Conservation (phyloP, 2,797 vertebrate genomes). For the Darevskia mixta region DNA sequence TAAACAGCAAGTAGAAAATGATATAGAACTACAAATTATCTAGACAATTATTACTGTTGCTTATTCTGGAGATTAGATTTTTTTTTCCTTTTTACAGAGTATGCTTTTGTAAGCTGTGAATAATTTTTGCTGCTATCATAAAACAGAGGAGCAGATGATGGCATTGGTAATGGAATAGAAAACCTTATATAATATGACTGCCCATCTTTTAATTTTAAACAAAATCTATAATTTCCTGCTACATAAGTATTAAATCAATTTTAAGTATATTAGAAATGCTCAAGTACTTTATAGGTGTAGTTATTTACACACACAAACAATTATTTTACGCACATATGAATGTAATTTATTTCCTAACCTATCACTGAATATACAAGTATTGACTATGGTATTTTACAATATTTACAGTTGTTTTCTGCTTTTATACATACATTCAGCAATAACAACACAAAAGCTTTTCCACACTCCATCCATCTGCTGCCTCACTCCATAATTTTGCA, state of each 20-base stretch:
- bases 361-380: constrained; percentile 17
- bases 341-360: background rate
- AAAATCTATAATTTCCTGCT: background rate
- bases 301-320: background rate
- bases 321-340: background rate
- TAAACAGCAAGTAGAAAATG: constrained; percentile 65
- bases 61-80: constrained; percentile 56
- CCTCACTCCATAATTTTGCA: background rate
- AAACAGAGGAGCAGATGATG: constrained; percentile 47
- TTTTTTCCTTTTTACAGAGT: constrained; percentile 46
- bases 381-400: constrained; percentile 34
- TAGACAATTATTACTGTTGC: constrained; percentile 55
- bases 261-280: constrained; percentile 25
- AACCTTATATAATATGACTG: constrained; percentile 35
- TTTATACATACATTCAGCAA: constrained; percentile 27
- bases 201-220: background rate
- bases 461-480: background rate
- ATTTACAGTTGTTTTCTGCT: constrained; percentile 20
- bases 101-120: constrained; percentile 43
- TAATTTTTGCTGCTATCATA: constrained; percentile 56
- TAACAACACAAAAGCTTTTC: background rate
- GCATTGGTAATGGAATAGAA: constrained; percentile 50
- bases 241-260: background rate
- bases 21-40: constrained; percentile 53
- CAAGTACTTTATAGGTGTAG: constrained; percentile 16